A percentile compares a stretch with the other conserved stretches of the same genome.
These are phyloP conservation scores for Matsumurasca onukii DNA, from an alignment of 1,140 invertebrate species.

Conservation along the genomic window DNA sequence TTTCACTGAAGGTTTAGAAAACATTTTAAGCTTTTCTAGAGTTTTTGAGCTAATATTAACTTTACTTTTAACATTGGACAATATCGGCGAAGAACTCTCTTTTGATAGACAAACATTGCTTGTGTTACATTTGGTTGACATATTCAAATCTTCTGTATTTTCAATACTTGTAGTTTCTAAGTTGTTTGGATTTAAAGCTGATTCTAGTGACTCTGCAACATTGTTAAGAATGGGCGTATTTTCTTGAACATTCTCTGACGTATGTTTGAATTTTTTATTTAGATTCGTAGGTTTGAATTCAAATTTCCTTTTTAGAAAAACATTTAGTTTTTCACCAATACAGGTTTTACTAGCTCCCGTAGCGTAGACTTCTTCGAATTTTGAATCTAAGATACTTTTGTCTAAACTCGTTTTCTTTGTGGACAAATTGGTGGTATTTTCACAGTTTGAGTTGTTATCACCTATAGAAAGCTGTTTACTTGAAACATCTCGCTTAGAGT, in stretches of 20 bases:
- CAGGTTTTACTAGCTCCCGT: conserved; percentile 4
- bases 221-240: too few relatives aligned
- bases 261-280: conserved; percentile 19
- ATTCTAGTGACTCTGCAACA: too few relatives aligned
- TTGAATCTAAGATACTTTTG: conserved; percentile 7
- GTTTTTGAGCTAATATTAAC: conserved; percentile 11
- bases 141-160: not conserved
- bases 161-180: not conserved
- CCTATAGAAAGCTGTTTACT: too few relatives aligned
- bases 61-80: not conserved
- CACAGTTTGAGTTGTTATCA: too few relatives aligned
- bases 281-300: not conserved
- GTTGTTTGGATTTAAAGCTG: not conserved
- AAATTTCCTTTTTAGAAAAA: conserved; percentile 30
- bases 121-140: too few relatives aligned
- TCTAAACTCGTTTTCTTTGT: too few relatives aligned
- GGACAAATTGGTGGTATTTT: too few relatives aligned
- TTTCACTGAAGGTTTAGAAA: not conserved
- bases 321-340: conserved; percentile 15
- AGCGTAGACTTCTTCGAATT: conserved; percentile 6
- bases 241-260: too few relatives aligned
- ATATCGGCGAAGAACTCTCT: not conserved
- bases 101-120: not conserved
- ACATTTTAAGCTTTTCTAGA: not conserved
- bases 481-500: too few relatives aligned